Conservation (phyloP, 2,888 invertebrate genomes). For the Achlya flavicornis region DNA sequence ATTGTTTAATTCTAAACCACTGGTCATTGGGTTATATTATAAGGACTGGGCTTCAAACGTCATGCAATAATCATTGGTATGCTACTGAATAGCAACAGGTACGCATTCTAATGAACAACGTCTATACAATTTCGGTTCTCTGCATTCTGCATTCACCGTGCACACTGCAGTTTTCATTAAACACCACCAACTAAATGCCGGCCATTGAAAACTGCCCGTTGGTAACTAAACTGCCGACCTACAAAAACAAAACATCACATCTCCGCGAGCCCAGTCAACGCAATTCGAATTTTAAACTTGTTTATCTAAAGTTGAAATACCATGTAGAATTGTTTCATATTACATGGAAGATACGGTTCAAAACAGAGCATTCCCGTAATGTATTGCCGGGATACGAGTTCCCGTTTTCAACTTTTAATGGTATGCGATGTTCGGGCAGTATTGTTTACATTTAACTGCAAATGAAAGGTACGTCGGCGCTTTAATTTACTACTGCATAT, state of each 20-base stretch:
- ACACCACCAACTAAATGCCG: constrained; percentile 35
- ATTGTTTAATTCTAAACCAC: neutral
- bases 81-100: constrained; percentile 2
- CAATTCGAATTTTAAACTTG: neutral
- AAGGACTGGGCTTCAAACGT: neutral
- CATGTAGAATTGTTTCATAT: constrained; percentile 8
- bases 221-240: constrained; percentile 28
- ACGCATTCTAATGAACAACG: constrained; percentile 9
- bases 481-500: constrained; percentile 10
- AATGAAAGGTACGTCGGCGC: constrained; percentile 9
- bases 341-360: constrained; percentile 22
- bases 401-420: constrained; percentile 31
- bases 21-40: neutral
- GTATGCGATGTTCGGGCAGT: constrained; percentile 27
- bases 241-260: constrained; percentile 9
- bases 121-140: constrained; percentile 6
- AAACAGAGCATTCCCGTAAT: constrained; percentile 36
- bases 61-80: constrained; percentile 6
- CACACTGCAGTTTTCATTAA: constrained; percentile 31
- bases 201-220: constrained; percentile 49
- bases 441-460: constrained; percentile 20
- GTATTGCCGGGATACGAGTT: constrained; percentile 44
- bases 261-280: neutral
- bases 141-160: constrained; percentile 3
- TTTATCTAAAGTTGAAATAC: neutral